Evolutionary conservation across 2,797 vertebrate species (phyloP), one percentile per base, ranked within the genome.

Genomic region (Pygocentrus nattereri): DNA sequence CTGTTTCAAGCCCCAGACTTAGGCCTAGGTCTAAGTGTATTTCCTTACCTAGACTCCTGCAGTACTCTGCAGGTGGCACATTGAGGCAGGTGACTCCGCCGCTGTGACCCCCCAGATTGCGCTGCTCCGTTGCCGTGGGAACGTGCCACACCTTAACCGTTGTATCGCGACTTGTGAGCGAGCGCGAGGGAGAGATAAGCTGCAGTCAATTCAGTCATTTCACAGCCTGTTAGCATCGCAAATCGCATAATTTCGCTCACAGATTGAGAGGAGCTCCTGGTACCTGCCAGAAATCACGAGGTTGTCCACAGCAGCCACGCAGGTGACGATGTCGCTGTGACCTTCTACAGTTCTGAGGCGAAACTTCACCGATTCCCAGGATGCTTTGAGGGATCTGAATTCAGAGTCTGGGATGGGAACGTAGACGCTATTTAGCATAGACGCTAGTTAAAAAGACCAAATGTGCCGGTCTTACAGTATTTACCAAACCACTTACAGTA

Each of bases 81-180:
- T 88, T 90, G 85, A 96, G 91, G 81, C 94, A 94, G 89, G 94
- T 96, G 87, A 96, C 93, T 80, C 94, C 94, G 0, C 94, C 91
- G 0, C 90, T 92, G 92, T 96, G 95, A 88, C 95, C 95, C 80
- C 95, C 95, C 21, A 96, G 91, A 90, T 96, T 95, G 87, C 90
- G 92, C 64, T 94, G 93, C 90, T 96, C 94, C 0, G 93, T 92
- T 85, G 94, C 94, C 23, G 94, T 96, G 89, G 95, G 94, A 91
- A 95, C 94, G 18, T 94, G 94, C 94, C 94, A 96, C 87, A 95
- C 93, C 91, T 96, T 96, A 71, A 96, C 90, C 0, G 95, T 95
- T 0, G 94, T 96, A 73, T 96, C 95, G 78, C 94, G 95, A 86
- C 94, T 96, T 80, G 52, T 47, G 56, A 72, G 67, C 50, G 54